Evolutionary conservation across 2,113 vertebrate genomes (phyloP).

Genomic region (Fulica atra): DNA sequence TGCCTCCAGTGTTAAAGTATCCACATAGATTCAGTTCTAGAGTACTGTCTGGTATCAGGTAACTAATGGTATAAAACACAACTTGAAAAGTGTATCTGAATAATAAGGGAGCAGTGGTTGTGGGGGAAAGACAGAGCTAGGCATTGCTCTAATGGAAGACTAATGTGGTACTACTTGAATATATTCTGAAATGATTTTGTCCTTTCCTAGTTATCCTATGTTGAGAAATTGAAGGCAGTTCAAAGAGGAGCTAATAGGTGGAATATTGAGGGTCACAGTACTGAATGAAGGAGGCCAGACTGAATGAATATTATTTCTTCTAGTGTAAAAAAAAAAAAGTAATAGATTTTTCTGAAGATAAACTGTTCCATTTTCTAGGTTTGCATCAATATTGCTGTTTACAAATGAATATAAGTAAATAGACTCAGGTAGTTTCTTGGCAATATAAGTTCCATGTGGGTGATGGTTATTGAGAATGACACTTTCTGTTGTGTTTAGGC

Average conservation of each 20-base stretch:
- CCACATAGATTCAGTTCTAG: not conserved
- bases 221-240: not conserved
- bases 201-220: not conserved
- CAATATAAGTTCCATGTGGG: slow-evolving; percentile 50
- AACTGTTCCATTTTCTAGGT: not conserved
- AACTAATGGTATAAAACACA: not conserved
- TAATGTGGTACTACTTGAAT: not conserved
- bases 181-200: not conserved
- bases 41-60: not conserved
- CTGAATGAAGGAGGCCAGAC: not conserved
- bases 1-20: not conserved
- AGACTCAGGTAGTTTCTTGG: slow-evolving; percentile 43
- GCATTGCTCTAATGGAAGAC: not conserved
- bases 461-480: slow-evolving; percentile 53
- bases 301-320: not conserved
- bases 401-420: not conserved
- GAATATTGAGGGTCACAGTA: not conserved
- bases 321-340: not conserved
- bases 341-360: not conserved
- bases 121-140: not conserved
- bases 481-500: slow-evolving; percentile 76
- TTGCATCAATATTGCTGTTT: slow-evolving; percentile 5
- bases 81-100: not conserved
- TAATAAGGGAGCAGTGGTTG: not conserved
- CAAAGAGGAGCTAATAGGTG: not conserved